phyloP scores from a whole-genome alignment of 2,113 vertebrate genomes.

The Melozone crissalis region DNA sequence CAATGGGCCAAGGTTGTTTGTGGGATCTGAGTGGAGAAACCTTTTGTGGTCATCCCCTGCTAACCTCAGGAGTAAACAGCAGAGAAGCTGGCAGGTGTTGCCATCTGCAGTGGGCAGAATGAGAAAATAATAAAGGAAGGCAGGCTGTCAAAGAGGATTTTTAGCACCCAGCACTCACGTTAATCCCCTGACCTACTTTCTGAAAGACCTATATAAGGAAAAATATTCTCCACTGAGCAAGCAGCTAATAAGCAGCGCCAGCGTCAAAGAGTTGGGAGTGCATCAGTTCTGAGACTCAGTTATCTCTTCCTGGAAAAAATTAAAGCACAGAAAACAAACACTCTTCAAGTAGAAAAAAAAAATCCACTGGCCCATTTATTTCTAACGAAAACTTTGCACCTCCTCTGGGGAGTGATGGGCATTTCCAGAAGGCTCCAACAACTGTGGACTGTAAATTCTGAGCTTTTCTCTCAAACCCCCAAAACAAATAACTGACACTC shows the following conservation, averaged over 20 bases:
- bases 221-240: conserved; percentile 58
- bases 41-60: neutral
- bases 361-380: neutral
- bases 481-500: too few relatives aligned
- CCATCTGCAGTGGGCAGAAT: neutral
- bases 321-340: neutral
- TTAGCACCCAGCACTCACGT: neutral
- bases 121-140: conserved; percentile 33
- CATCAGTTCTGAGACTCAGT: conserved; percentile 41
- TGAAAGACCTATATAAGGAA: conserved; percentile 67
- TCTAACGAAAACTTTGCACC: neutral
- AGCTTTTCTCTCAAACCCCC: too few relatives aligned
- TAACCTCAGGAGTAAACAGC: neutral
- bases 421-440: too few relatives aligned
- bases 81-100: neutral
- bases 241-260: conserved; percentile 52
- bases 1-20: rapidly evolving
- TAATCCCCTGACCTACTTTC: conserved; percentile 68
- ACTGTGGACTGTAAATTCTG: too few relatives aligned
- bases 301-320: conserved; percentile 65
- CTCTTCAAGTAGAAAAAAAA: neutral
- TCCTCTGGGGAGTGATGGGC: neutral
- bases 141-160: conserved; percentile 61
- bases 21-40: neutral
- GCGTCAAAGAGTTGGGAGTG: conserved; percentile 46